phyloP scores from a whole-genome alignment of 1,140 invertebrate genomes.

The Wiebesia pumilae region DNA sequence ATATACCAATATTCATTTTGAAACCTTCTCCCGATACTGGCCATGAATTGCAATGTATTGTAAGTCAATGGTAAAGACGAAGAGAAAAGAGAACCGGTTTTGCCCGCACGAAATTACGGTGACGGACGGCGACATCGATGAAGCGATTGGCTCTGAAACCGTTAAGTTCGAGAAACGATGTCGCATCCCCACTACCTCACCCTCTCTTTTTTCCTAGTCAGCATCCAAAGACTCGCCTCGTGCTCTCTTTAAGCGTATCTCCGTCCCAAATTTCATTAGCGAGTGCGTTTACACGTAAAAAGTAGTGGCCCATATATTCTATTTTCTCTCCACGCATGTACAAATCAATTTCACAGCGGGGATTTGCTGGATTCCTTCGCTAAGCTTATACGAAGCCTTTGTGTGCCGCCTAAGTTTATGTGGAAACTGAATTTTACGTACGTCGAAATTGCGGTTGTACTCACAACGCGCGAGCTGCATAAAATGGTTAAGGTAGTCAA shows the following conservation, averaged over 20 bases:
- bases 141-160: constrained; percentile 45
- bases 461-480: neutral
- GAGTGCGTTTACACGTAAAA: constrained; percentile 37
- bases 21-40: neutral
- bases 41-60: constrained; percentile 35
- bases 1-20: too few species aligned
- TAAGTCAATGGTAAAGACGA: constrained; percentile 13
- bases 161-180: constrained; percentile 12
- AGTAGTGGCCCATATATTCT: constrained; percentile 55
- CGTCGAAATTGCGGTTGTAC: too few species aligned
- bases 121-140: constrained; percentile 42
- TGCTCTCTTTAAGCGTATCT: neutral
- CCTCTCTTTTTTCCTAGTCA: neutral
- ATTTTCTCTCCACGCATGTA: constrained; percentile 35
- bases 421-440: neutral
- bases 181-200: neutral
- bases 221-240: neutral
- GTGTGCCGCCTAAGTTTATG: too few species aligned
- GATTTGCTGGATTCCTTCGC: neutral
- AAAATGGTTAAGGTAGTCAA: neutral
- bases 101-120: constrained; percentile 11
- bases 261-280: neutral
- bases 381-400: neutral
- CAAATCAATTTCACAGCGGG: constrained; percentile 13
- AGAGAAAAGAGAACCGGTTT: constrained; percentile 21